Percentiles rank a stretch among this genome's conserved stretches.
phyloP scores from a whole-genome alignment of 2,113 vertebrate genomes.

The Bagarius yarrelli region DNA sequence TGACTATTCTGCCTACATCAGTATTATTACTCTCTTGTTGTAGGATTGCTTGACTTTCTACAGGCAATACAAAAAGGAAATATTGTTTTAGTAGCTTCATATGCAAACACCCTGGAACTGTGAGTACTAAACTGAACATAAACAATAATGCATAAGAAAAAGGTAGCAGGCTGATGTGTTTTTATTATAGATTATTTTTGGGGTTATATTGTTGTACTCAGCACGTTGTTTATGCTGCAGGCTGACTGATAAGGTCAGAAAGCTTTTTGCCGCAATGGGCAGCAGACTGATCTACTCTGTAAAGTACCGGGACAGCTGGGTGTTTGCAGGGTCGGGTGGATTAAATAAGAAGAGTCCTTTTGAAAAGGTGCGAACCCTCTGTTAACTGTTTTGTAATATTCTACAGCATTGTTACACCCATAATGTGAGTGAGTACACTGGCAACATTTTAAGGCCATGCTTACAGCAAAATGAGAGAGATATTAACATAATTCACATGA shows the following conservation, averaged over 20 bases:
- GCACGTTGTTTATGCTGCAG: constrained; percentile 53
- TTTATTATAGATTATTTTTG: neutral
- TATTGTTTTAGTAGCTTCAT: constrained; percentile 79
- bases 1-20: neutral
- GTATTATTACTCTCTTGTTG: constrained; percentile 40
- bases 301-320: constrained; percentile 81
- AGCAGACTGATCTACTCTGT: constrained; percentile 72
- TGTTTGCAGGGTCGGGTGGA: constrained; percentile 78
- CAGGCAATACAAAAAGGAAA: constrained; percentile 61
- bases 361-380: constrained; percentile 76
- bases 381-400: neutral
- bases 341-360: constrained; percentile 70
- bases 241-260: constrained; percentile 72
- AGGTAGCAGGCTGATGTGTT: neutral
- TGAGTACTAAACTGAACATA: constrained; percentile 63
- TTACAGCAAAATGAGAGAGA: neutral
- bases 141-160: neutral
- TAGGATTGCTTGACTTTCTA: constrained; percentile 68
- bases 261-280: constrained; percentile 70
- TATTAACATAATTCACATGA: constrained; percentile 8
- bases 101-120: constrained; percentile 77
- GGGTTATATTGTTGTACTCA: neutral
- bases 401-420: neutral
- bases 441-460: neutral
- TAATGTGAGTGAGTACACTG: neutral